Conservation (phyloP, 1,140 invertebrate genomes). For the Polypedilum vanderplanki region DNA sequence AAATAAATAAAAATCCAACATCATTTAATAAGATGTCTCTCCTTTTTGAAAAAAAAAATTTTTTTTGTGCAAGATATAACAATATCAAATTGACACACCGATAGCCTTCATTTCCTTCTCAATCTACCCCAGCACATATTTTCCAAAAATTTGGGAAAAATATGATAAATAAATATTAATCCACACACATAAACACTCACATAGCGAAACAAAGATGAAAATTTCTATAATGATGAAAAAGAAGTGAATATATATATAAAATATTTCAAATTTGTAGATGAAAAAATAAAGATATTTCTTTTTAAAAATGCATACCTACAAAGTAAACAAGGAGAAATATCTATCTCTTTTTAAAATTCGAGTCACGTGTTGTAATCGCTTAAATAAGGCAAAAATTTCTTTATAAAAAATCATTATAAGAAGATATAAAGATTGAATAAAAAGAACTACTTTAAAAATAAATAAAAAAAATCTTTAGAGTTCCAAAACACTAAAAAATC, state of each 20-base stretch:
- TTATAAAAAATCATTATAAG: slow-evolving; percentile 1
- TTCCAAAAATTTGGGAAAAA: no score
- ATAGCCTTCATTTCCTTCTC: no score
- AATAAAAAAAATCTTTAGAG: neutral
- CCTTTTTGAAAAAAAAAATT: no score
- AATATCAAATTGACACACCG: no score
- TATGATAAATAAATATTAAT: no score
- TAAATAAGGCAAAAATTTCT: slow-evolving; percentile 16
- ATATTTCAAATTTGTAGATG: neutral
- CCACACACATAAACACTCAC: no score
- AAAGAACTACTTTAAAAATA: neutral
- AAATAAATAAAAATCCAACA: slow-evolving; percentile 5
- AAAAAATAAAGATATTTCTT: neutral
- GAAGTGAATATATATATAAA: no score
- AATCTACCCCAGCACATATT: no score
- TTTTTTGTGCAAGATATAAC: no score
- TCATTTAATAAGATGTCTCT: no score
- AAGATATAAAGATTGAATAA: neutral
- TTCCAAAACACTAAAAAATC: slow-evolving; percentile 23
- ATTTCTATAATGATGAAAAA: no score
- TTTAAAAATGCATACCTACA: neutral
- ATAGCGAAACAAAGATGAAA: no score
- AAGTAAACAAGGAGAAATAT: neutral
- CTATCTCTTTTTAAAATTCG: slow-evolving; percentile 18
- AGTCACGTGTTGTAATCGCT: slow-evolving; percentile 16